phyloP scores from a whole-genome alignment of 2,113 vertebrate species.

The Nothoprocta perdicaria region DNA sequence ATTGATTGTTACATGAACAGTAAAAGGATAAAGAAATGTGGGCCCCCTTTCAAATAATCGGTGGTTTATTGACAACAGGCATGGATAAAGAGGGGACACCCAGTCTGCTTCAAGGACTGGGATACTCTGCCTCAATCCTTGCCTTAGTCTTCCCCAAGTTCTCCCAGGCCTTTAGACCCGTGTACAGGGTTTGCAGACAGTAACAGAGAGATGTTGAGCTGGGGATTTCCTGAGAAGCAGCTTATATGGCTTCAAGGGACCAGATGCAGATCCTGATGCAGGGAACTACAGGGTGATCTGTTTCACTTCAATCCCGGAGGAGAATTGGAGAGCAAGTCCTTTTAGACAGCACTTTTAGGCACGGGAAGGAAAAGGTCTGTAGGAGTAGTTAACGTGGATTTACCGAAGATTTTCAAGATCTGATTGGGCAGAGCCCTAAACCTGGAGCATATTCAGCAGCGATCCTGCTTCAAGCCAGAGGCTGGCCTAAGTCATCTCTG shows the following conservation, averaged over 20 bases:
- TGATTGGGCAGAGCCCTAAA: background rate
- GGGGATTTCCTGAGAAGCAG: background rate
- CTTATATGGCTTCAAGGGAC: background rate
- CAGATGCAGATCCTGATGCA: background rate
- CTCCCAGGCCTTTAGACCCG: background rate
- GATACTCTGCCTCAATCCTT: background rate
- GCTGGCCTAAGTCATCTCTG: too few species aligned
- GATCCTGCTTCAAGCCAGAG: background rate
- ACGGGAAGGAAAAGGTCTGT: background rate
- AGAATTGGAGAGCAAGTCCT: background rate
- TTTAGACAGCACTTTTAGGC: background rate
- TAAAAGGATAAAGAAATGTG: background rate
- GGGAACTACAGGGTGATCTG: background rate
- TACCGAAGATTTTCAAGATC: background rate
- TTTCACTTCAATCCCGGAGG: background rate
- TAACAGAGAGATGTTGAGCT: background rate
- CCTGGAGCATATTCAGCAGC: background rate
- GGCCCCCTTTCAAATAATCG: rapidly evolving
- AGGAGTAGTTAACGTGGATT: background rate
- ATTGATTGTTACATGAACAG: background rate
- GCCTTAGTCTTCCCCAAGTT: background rate
- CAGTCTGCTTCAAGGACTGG: background rate
- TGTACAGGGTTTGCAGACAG: background rate
- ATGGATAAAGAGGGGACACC: background rate
- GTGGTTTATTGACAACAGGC: background rate